Conservation (phyloP, 2,797 vertebrate species). For the Gambelia wislizenii region DNA sequence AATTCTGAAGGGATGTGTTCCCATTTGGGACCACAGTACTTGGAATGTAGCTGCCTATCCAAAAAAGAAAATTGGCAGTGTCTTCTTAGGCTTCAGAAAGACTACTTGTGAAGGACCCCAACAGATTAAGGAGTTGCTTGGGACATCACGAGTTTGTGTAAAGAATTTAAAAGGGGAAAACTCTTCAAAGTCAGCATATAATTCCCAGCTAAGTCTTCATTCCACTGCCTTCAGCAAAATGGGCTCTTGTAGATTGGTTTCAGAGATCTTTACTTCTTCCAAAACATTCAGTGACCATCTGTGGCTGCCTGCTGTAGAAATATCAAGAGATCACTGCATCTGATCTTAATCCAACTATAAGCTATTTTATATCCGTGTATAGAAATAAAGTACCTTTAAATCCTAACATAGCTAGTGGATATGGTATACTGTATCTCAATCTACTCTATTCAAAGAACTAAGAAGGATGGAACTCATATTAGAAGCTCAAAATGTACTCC, state of each 20-base stretch:
- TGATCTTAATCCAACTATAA: constrained; percentile 33
- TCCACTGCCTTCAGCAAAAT: not conserved
- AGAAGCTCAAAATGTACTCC: constrained; percentile 30
- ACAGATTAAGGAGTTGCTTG: not conserved
- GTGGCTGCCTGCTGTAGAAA: not conserved
- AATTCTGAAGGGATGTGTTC: not conserved
- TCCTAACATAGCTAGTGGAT: not conserved
- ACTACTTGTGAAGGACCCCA: not conserved
- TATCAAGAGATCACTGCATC: constrained; percentile 21
- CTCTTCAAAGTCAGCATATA: not conserved
- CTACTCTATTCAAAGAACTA: constrained; percentile 12
- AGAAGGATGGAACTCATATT: constrained; percentile 35
- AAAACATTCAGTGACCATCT: constrained; percentile 23
- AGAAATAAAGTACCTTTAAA: constrained; percentile 37
- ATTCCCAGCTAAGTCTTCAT: constrained; percentile 9
- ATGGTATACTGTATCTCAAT: not conserved
- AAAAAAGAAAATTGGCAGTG: not conserved
- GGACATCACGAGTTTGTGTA: not conserved
- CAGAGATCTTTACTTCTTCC: constrained; percentile 12
- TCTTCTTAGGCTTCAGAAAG: not conserved
- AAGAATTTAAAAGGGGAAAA: not conserved
- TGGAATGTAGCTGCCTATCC: not conserved
- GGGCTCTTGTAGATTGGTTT: constrained; percentile 12
- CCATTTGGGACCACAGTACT: not conserved
- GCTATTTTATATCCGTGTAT: constrained; percentile 21